Evolutionary conservation across 2,888 invertebrate genomes (phyloP), one percentile per base, ranked within the genome.

Genomic region (Parnassius smintheus): DNA sequence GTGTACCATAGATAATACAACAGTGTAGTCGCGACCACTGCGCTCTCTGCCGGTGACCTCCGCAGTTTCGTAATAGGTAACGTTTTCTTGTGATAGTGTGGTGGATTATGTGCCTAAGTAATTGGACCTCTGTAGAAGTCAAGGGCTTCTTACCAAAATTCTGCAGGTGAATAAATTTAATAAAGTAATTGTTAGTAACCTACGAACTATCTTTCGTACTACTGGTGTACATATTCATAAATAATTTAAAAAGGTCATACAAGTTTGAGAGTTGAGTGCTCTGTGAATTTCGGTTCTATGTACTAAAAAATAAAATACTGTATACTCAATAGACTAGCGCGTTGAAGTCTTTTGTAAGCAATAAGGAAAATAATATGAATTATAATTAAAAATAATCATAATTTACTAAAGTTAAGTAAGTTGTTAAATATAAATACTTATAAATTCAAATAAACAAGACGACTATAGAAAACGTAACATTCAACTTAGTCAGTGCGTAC

Each of bases 1-100:
- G 87, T 85, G 83, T 35, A 35, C 35, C 35, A 35, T 35, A 35
- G 35, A 35, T 35, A 35, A 35, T 35, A 35, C 35, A 35, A 35
- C 84, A 86, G 87, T 85, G 83, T 80, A 82, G 86, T 82, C 85
- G 91, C 87, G 84, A 75, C 80, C 80, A 74, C 81, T 85, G 80
- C 86, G 83, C 88, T 86, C 84, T 84, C 82, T 83, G 82, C 77
- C 80, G 85, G 82, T 83, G 86, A 88, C 87, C 86, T 88, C 86
- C 76, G 80, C 46, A 75, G 67, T 83, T 82, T 83, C 80, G 79
- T 78, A 81, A 84, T 74, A 77, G 1, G 13, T 49, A 49, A 74
- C 72, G 76, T 75, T 76, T 82, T 80, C 83, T 82, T 82, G 90
- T 90, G 88, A 72, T 83, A 83, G 88, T 88, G 89, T 66, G 66